Evolutionary conservation across 2,888 invertebrate genomes (phyloP).

Genomic region (Scrobipalpa atriplicella): DNA sequence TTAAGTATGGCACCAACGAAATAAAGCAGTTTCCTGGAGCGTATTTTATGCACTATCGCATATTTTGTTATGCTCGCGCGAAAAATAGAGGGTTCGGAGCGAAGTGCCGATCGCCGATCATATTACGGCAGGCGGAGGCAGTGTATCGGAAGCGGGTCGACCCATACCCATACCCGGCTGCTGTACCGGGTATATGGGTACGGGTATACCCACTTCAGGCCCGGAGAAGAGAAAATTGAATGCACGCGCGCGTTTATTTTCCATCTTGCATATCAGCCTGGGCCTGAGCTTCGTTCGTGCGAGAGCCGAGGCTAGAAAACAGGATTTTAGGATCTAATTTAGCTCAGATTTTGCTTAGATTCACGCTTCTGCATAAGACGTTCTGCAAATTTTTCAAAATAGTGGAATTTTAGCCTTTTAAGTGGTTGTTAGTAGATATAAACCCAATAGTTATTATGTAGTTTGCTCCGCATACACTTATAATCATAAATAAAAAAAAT

Average conservation of each 20-base stretch:
- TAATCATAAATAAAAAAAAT: too few species aligned
- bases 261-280: constrained; percentile 30
- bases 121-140: constrained; percentile 10
- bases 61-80: neutral
- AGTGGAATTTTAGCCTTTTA: too few species aligned
- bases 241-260: constrained; percentile 36
- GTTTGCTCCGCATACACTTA: too few species aligned
- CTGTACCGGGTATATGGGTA: too few species aligned
- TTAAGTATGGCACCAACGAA: too few species aligned
- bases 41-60: neutral
- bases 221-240: constrained; percentile 45
- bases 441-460: too few species aligned
- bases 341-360: neutral
- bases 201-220: neutral
- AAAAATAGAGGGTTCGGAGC: neutral
- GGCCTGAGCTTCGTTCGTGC: neutral
- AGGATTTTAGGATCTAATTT: neutral
- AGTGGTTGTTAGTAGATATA: too few species aligned
- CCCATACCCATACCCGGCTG: neutral
- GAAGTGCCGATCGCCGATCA: neutral
- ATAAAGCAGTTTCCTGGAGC: neutral
- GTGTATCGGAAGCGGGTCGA: constrained; percentile 18
- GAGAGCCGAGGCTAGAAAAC: constrained; percentile 6
- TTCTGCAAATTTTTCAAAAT: too few species aligned
- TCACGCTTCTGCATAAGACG: too few species aligned